Base-by-base conservation (phyloP, 2,113 vertebrate species). In the Limanda limanda region DNA sequence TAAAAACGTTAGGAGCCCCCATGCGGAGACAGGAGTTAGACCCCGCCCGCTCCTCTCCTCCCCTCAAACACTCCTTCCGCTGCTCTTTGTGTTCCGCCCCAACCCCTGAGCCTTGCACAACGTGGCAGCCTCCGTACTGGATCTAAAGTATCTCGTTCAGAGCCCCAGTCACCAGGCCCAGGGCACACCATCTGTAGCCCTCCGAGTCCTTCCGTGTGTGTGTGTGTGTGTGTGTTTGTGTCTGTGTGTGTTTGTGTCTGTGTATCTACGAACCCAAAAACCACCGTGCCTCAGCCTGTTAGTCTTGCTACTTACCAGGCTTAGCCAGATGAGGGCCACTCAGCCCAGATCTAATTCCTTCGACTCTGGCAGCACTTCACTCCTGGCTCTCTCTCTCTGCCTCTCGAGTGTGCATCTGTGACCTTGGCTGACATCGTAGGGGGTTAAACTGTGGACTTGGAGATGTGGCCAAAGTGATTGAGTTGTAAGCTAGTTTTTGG, bases 271-370 rank as follows among this genome's bases (percentile, higher is more conserved):
- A 90, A 86, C 82, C 75, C 88, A 90, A 91, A 82, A 91, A 82
- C 83, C 81, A 82, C 90, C 81, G 37, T 86, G 88, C 86, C 86
- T 89, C 89, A 89, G 91, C 87, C 85, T 91, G 89, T 92, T 92
- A 91, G 89, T 91, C 85, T 84, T 91, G 90, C 88, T 92, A 80
- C 89, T 93, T 91, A 92, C 88, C 85, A 86, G 89, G 87, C 91
- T 92, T 89, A 92, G 89, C 88, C 90, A 91, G 89, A 90, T 90
- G 88, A 89, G 90, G 90, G 91, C 90, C 86, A 86, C 86, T 89
- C 90, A 90, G 88, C 82, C 85, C 57, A 55, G 82, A 86, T 93
- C 90, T 91, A 89, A 92, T 91, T 91, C 89, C 87, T 88, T 71
- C 84, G 54, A 82, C 85, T 89, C 85, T 92, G 87, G 89, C 90